Evolutionary conservation across 2,888 invertebrate genomes (phyloP), one percentile per base, ranked within the genome.

Genomic region (Pachymerium ferrugineum): DNA sequence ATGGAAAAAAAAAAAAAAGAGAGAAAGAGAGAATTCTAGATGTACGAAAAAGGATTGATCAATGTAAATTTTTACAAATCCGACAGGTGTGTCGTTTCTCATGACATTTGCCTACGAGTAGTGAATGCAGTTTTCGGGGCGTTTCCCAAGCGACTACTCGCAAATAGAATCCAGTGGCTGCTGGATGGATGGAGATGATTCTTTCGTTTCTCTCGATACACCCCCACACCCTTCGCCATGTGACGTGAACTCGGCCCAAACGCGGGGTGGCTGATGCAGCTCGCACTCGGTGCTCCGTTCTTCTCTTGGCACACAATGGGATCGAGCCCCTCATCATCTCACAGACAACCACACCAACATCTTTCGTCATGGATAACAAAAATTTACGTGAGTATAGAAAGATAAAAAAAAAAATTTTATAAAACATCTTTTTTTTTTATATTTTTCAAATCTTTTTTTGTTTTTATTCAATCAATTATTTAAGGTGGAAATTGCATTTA

Each of bases 211-310:
- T 54, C 47, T 16, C 47, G n/a, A n/a, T n/a, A n/a, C n/a, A n/a
- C n/a, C n/a, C n/a, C n/a, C n/a, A n/a, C 19, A 54, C 47, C 47
- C 47, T 22, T 54, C 47, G 47, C 19, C 47, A 54, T 22, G 47
- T 54, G 47, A 54, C 47, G 19, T 54, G 47, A 54, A 19, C 47
- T 54, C 47, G 47, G 47, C 47, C 47, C 16, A 16, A 8, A n/a
- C 19, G 19, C 1, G 47, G 47, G 19, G 47, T 54, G 3, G 42
- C 5, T 54, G 19, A 19, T 54, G 47, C 47, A 16, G 19, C 47
- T 54, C 47, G 47, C 47, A 54, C 47, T 54, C 47, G 19, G 47
- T 19, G 47, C 47, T 54, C 47, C 19, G 47, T 54, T 54, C 47
- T 54, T 19, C 47, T 54, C 47, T 54, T 22, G 47, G 19, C 47